Evolutionary conservation across 2,113 vertebrate genomes (phyloP), one percentile per base, ranked within the genome.

Genomic region (Vanacampus margaritifer): DNA sequence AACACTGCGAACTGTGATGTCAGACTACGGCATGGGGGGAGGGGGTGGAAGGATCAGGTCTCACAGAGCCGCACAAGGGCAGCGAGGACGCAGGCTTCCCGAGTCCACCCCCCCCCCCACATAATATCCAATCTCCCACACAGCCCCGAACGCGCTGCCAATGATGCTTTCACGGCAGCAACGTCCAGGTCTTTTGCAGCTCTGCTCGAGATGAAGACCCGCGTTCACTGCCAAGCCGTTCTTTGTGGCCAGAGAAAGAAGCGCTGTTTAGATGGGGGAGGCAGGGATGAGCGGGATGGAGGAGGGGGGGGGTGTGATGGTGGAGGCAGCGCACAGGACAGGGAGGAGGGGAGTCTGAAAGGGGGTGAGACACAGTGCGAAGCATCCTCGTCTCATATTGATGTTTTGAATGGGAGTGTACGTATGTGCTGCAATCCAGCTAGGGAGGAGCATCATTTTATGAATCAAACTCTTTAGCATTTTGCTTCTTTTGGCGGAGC

Each of bases 191-290:
- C 36, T 64, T 32, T 28, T 32, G 26, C 45, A 21, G 26, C 26
- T 64, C 69, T 62, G 69, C 73, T 53, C 32, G 76, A 73, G 74
- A 82, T 82, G 79, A 84, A 70, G 84, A 79, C 73, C 60, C 82
- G 72, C 65, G 32, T 81, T 79, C 74, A 67, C 51, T 69, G 73
- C 71, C 72, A 79, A 80, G 50, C 60, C 77, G 53, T 71, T 46
- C 71, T 86, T 83, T 87, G 82, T 81, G 70, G 70, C 67, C 2
- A 13, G 78, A 78, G 84, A 74, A 79, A 81, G 69, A 71, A 79
- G 72, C 73, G 65, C 14, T 56, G 54, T 68, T 71, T 7, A 63
- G 59, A 69, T 65, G 65, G 59, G 5, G 65, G 66, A 28, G 37
- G 37, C 35, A 57, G 53, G 36, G 37, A 66, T 39, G 56, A 41